phyloP scores from a whole-genome alignment of 92 coral and sea anemone genomes.

The Ricordea florida region DNA sequence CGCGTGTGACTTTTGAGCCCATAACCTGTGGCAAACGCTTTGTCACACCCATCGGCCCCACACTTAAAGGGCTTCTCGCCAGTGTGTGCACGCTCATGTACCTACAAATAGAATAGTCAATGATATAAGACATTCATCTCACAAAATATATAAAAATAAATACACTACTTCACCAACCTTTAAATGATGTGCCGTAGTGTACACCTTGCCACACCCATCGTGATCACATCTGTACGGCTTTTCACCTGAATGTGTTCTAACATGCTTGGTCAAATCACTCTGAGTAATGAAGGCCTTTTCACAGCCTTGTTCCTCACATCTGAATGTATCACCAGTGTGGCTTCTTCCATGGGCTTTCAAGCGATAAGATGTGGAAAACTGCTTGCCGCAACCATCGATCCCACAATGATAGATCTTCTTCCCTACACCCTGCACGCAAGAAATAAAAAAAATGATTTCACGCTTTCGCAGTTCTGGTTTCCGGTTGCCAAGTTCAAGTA shows the following conservation, averaged over 20 bases:
- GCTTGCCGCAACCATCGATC: constrained; percentile 95
- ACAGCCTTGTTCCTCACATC: constrained; percentile 91
- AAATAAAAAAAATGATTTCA: not conserved
- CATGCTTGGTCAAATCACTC: constrained; percentile 96
- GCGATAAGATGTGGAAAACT: constrained; percentile 95
- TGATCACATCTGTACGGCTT: constrained; percentile 92
- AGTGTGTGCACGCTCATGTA: constrained; percentile 96
- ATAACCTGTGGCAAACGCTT: constrained; percentile 98
- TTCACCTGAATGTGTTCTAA: constrained; percentile 95
- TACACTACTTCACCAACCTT: constrained; percentile 63
- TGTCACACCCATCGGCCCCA: constrained; percentile 77
- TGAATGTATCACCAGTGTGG: constrained; percentile 97
- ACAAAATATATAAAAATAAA: not conserved
- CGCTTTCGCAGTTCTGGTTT: no score
- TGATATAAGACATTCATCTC: no score
- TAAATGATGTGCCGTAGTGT: constrained; percentile 98
- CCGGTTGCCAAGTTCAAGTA: no score
- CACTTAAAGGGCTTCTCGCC: constrained; percentile 99
- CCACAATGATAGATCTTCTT: constrained; percentile 95
- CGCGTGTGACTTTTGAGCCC: constrained; percentile 96
- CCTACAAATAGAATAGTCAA: constrained; percentile 41
- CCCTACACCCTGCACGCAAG: constrained; percentile 44
- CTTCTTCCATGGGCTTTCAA: constrained; percentile 98
- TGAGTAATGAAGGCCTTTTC: constrained; percentile 95
- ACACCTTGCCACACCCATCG: constrained; percentile 93